Evolutionary conservation across 2,113 vertebrate genomes (phyloP).

Genomic region (Perca flavescens): DNA sequence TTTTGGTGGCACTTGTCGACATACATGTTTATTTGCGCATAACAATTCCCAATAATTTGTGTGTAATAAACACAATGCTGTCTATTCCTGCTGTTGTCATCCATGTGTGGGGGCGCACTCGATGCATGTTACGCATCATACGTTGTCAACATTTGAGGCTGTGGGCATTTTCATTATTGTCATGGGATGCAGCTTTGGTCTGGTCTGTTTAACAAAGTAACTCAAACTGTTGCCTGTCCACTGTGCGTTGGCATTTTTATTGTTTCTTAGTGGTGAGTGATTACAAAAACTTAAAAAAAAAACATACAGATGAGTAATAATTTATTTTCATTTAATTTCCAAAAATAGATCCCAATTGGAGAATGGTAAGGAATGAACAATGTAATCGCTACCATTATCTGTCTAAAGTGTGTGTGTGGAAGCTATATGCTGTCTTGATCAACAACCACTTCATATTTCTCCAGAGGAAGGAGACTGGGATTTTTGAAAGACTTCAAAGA

Average conservation of each 20-base stretch:
- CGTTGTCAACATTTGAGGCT: neutral
- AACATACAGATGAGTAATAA: too few relatives aligned
- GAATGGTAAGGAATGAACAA: neutral
- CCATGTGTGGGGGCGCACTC: too few relatives aligned
- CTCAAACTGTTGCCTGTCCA: neutral
- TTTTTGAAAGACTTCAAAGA: neutral
- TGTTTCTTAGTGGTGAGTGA: neutral
- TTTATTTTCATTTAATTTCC: neutral
- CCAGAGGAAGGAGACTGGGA: neutral
- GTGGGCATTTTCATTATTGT: neutral
- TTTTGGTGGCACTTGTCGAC: neutral
- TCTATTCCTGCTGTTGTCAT: neutral
- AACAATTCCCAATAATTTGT: neutral
- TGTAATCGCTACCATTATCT: neutral
- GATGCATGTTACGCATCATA: neutral
- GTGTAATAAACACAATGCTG: neutral
- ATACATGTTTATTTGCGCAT: neutral
- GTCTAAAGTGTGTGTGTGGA: neutral
- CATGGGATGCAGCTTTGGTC: neutral
- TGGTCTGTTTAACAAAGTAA: neutral
- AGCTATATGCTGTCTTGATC: neutral
- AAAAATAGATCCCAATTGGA: neutral
- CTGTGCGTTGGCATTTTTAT: neutral
- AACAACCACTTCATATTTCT: neutral
- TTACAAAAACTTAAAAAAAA: neutral